phyloP scores from a whole-genome alignment of 2,888 invertebrate genomes.

The Minunthozetes semirufus region DNA sequence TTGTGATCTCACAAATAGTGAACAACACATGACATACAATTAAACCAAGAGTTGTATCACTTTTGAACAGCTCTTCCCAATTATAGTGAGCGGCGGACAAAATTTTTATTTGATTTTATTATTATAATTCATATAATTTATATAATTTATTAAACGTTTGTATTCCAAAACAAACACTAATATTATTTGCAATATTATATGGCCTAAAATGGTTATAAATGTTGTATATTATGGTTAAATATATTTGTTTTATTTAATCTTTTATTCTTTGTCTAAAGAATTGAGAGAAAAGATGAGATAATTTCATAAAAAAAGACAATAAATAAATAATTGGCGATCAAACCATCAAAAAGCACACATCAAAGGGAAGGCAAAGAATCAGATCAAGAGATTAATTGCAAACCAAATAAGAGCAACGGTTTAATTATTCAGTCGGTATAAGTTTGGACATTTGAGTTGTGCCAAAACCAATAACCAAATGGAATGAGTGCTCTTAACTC shows the following conservation, averaged over 20 bases:
- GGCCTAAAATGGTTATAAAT: neutral
- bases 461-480: conserved; percentile 11
- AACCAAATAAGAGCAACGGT: conserved; percentile 5
- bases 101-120: neutral
- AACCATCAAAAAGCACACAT: neutral
- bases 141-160: neutral
- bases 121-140: neutral
- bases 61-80: neutral
- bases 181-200: neutral
- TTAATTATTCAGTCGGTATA: conserved; percentile 13
- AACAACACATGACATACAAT: conserved; percentile 24
- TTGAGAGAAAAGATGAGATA: neutral
- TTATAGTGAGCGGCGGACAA: neutral
- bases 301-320: neutral
- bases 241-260: neutral
- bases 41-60: neutral
- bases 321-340: neutral
- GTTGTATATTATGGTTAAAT: neutral
- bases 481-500: conserved; percentile 9
- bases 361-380: neutral
- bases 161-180: neutral
- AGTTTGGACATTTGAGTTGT: neutral
- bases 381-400: conserved; percentile 6
- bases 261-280: neutral
- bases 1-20: conserved; percentile 8